Conservation (phyloP, 2,888 invertebrate genomes). For the Yponomeuta evonymella region DNA sequence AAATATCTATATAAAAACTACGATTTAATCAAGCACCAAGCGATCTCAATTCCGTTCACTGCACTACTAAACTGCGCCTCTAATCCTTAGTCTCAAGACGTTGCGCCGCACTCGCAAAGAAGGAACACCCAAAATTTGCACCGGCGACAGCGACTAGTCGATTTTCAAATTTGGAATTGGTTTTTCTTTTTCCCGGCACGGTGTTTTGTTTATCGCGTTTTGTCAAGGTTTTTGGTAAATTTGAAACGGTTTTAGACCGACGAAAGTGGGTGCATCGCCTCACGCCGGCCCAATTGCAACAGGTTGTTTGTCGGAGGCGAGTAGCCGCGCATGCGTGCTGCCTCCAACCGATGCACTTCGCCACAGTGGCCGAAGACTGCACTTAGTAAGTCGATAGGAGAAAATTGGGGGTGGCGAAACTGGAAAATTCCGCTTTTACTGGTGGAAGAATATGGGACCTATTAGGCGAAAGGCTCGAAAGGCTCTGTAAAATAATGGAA, state of each 20-base stretch:
- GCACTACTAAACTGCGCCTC: slow-evolving; percentile 46
- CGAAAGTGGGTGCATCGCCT: slow-evolving; percentile 65
- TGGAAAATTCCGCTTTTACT: not conserved
- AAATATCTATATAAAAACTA: slow-evolving; percentile 36
- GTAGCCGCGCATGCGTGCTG: slow-evolving; percentile 45
- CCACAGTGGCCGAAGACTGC: slow-evolving; percentile 36
- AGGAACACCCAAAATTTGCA: slow-evolving; percentile 16
- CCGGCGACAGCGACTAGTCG: not conserved
- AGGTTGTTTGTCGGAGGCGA: slow-evolving; percentile 65
- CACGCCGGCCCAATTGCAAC: slow-evolving; percentile 71
- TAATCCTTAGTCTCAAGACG: slow-evolving; percentile 45
- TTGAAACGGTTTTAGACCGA: slow-evolving; percentile 27
- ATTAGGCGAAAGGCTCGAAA: no score
- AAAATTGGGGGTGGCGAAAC: not conserved
- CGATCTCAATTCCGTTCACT: slow-evolving; percentile 47
- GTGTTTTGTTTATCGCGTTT: not conserved
- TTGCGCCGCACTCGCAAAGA: slow-evolving; percentile 47
- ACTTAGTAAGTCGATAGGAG: not conserved
- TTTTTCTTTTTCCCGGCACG: slow-evolving; percentile 16
- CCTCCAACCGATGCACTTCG: slow-evolving; percentile 43
- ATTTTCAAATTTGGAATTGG: slow-evolving; percentile 28
- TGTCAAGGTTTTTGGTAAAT: not conserved
- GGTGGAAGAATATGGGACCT: no score
- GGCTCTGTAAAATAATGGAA: no score
- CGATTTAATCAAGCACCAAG: slow-evolving; percentile 46